phyloP scores from a whole-genome alignment of 2,888 invertebrate species.

The Venustoraphidia nigricollis region DNA sequence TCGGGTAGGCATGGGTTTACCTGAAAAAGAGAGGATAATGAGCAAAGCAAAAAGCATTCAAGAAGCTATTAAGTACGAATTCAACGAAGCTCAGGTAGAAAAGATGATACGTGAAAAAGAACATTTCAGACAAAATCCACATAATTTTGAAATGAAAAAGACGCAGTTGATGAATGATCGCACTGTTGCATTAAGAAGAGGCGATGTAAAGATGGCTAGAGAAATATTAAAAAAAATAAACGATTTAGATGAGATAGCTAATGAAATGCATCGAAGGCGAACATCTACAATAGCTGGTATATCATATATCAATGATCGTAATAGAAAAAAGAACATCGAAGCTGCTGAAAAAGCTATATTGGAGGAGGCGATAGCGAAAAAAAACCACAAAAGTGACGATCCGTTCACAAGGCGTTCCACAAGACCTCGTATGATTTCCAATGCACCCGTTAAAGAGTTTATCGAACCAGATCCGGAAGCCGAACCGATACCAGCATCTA shows the following conservation, averaged over 20 bases:
- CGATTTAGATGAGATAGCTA: slow-evolving; percentile 81
- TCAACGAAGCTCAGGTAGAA: slow-evolving; percentile 90
- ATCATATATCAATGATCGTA: slow-evolving; percentile 91
- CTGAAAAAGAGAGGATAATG: slow-evolving; percentile 69
- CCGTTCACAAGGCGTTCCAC: slow-evolving; percentile 84
- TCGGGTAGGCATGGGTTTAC: slow-evolving; percentile 40
- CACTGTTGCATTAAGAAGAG: slow-evolving; percentile 49
- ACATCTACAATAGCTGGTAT: slow-evolving; percentile 89
- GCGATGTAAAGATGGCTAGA: slow-evolving; percentile 60
- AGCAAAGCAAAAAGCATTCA: slow-evolving; percentile 71
- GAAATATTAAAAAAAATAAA: slow-evolving; percentile 67
- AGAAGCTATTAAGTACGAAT: slow-evolving; percentile 80
- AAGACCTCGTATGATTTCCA: slow-evolving; percentile 77
- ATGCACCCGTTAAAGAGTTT: slow-evolving; percentile 31
- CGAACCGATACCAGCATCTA: slow-evolving; percentile 19
- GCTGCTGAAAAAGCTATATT: slow-evolving; percentile 90
- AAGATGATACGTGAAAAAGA: slow-evolving; percentile 85
- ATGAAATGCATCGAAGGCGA: slow-evolving; percentile 75
- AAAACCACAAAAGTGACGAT: slow-evolving; percentile 46
- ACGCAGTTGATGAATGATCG: slow-evolving; percentile 83
- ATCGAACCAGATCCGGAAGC: slow-evolving; percentile 12
- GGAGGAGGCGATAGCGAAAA: slow-evolving; percentile 42
- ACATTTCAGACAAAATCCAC: slow-evolving; percentile 79
- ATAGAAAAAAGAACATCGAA: slow-evolving; percentile 81
- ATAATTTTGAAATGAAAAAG: slow-evolving; percentile 95